These are phyloP conservation scores for Chaenocephalus aceratus DNA, from an alignment of 2,113 vertebrate species.

Conservation along the genomic window DNA sequence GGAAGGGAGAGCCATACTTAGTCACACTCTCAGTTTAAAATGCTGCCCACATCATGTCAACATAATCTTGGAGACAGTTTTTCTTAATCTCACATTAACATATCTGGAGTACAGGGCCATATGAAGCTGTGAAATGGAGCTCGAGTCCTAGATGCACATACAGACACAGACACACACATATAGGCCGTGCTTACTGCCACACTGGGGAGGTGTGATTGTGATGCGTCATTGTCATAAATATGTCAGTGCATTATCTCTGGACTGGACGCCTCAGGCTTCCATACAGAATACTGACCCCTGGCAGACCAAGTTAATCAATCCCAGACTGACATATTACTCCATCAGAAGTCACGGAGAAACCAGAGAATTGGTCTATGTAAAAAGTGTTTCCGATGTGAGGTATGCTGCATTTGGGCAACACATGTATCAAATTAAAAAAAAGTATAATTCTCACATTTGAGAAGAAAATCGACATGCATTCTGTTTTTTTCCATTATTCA, in stretches of 20 bases:
- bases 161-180: not conserved
- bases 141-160: slow-evolving; percentile 3
- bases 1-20: slow-evolving; percentile 45
- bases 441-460: not conserved
- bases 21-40: slow-evolving; percentile 48
- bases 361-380: not conserved
- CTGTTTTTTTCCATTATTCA: slow-evolving; percentile 3
- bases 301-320: not conserved
- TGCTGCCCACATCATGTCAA: slow-evolving; percentile 55
- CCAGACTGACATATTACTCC: not conserved
- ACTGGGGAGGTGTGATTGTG: not conserved
- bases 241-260: not conserved
- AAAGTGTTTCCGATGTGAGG: not conserved
- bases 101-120: slow-evolving; percentile 39
- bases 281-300: not conserved
- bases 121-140: slow-evolving; percentile 29
- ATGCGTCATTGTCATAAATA: not conserved
- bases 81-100: slow-evolving; percentile 66
- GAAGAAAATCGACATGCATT: slow-evolving; percentile 26
- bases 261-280: slow-evolving; percentile 5
- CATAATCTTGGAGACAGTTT: slow-evolving; percentile 57
- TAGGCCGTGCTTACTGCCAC: not conserved
- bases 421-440: too few relatives aligned
- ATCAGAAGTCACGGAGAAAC: not conserved
- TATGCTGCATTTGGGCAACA: too few relatives aligned